Evolutionary conservation across 2,113 vertebrate species (phyloP).

Genomic region (Cryptoleucopteryx plumbea): DNA sequence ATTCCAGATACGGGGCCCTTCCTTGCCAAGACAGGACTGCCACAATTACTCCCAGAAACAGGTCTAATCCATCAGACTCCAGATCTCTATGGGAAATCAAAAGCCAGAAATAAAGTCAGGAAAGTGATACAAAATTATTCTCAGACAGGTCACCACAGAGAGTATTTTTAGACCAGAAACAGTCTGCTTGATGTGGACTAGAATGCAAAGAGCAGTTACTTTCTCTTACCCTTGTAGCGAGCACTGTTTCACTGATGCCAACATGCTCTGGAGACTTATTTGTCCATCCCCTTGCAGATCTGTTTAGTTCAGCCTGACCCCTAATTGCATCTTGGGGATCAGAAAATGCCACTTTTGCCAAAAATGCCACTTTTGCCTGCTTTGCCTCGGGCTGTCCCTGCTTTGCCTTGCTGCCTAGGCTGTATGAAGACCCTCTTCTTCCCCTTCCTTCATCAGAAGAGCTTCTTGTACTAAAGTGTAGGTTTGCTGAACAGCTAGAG

Average conservation of each 20-base stretch:
- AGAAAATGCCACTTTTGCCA: background rate
- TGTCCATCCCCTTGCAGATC: background rate
- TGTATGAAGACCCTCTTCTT: background rate
- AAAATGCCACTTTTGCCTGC: background rate
- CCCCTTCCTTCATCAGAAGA: background rate
- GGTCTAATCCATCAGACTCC: conserved; percentile 4
- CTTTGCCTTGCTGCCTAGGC: background rate
- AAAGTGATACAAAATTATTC: conserved; percentile 7
- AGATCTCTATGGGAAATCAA: conserved; percentile 32
- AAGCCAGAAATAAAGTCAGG: conserved; percentile 22
- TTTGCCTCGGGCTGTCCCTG: background rate
- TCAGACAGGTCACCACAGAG: conserved; percentile 7
- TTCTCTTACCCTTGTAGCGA: background rate
- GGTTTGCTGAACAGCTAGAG: background rate
- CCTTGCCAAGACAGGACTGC: background rate
- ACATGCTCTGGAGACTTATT: background rate
- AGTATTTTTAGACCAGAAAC: conserved; percentile 5
- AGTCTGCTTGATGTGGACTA: background rate
- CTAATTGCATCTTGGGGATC: background rate
- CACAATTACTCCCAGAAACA: conserved; percentile 35
- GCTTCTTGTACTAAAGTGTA: background rate
- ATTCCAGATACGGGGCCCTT: background rate
- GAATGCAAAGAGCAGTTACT: background rate
- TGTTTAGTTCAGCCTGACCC: background rate
- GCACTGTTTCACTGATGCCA: background rate